These are phyloP conservation scores for Ethmia dodecea DNA, from an alignment of 2,888 invertebrate genomes.

Conservation along the genomic window DNA sequence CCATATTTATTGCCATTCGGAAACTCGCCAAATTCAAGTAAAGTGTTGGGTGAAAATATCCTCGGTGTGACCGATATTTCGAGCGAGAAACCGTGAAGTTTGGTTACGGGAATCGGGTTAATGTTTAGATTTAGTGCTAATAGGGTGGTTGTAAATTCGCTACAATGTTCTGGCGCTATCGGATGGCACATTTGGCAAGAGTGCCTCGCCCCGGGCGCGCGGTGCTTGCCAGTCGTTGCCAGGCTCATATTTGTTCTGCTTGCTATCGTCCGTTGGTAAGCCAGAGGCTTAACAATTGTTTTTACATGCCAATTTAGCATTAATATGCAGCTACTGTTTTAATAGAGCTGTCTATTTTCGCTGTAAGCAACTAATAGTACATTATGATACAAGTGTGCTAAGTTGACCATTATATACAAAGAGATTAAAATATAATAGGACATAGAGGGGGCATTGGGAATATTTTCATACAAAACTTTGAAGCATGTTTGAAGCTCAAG, in stretches of 20 bases:
- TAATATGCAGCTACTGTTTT: constrained; percentile 1
- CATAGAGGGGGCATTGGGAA: no score
- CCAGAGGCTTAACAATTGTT: constrained; percentile 59
- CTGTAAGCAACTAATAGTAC: no score
- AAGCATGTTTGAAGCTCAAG: no score
- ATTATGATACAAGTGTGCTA: no score
- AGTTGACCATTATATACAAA: no score
- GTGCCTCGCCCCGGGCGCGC: constrained; percentile 42
- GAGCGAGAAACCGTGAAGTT: constrained; percentile 58
- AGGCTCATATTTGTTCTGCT: constrained; percentile 49
- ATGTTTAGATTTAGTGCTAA: constrained; percentile 78
- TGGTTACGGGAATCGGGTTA: constrained; percentile 72
- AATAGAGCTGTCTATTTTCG: no score
- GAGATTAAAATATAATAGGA: no score
- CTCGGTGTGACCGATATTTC: constrained; percentile 56
- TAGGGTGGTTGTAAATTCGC: constrained; percentile 73
- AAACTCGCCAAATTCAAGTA: constrained; percentile 31
- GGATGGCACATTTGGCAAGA: constrained; percentile 73
- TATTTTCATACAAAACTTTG: no score
- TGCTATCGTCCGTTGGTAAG: constrained; percentile 38
- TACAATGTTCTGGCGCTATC: constrained; percentile 72
- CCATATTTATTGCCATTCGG: constrained; percentile 21
- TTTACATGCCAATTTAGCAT: constrained; percentile 35
- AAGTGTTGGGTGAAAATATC: constrained; percentile 43
- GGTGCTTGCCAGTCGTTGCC: constrained; percentile 25